These are phyloP conservation scores for Bombus waltoni DNA, from an alignment of 1,140 invertebrate genomes.

Conservation along the genomic window DNA sequence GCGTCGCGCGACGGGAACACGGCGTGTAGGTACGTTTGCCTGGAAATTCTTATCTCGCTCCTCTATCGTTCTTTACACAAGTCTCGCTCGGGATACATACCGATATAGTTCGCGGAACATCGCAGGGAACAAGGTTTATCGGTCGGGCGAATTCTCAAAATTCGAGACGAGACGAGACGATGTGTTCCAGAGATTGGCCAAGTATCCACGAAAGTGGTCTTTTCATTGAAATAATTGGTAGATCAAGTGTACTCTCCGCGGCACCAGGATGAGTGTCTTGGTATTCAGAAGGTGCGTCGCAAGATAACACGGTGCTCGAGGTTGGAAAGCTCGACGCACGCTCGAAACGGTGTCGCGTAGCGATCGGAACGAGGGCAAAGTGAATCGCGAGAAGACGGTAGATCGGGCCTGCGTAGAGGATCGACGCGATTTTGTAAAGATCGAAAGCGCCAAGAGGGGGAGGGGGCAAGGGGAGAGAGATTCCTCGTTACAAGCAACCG, in stretches of 20 bases:
- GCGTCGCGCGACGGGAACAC: conserved; percentile 27
- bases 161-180: not conserved
- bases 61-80: conserved; percentile 2
- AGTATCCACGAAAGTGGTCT: not conserved
- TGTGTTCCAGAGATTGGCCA: not conserved
- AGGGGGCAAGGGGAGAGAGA: too few species aligned
- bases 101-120: not conserved
- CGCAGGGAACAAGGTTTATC: too few species aligned
- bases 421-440: conserved; percentile 13
- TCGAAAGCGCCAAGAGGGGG: not conserved
- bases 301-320: not conserved
- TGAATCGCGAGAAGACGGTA: not conserved
- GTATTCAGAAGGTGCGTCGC: not conserved
- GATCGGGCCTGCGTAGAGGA: not conserved
- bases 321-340: not conserved
- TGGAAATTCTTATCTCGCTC: conserved; percentile 10
- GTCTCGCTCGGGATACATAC: not conserved
- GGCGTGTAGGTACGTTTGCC: not conserved
- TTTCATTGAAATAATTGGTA: conserved; percentile 38
- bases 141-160: not conserved
- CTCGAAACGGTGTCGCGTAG: not conserved
- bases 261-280: not conserved
- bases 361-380: not conserved
- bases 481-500: conserved; percentile 33
- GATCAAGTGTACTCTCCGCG: not conserved